Conservation (phyloP, 92 coral and sea anemone species). For the Pocillopora grandis region DNA sequence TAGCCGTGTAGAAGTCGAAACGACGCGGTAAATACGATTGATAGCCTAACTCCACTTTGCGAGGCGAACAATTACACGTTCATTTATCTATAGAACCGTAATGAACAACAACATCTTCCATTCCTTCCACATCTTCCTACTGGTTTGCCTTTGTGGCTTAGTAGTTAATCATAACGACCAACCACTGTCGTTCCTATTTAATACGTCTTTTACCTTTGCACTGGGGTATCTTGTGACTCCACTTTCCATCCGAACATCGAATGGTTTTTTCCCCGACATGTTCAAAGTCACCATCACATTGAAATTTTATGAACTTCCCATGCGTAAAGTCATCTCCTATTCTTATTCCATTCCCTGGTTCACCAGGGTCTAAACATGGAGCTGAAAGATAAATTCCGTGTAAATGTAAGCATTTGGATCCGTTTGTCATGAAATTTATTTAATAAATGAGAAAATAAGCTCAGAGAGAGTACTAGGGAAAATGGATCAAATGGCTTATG, state of each 20-base stretch:
- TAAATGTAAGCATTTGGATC: too few species aligned
- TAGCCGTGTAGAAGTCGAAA: too few species aligned
- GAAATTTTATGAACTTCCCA: conserved; percentile 23
- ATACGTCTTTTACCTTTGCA: conserved; percentile 42
- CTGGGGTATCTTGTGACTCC: conserved; percentile 40
- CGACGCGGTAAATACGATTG: too few species aligned
- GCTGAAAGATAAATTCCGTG: neutral
- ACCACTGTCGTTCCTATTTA: neutral
- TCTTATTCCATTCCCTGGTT: conserved; percentile 20
- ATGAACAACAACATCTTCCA: too few species aligned
- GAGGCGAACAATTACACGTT: too few species aligned
- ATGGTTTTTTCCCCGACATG: conserved; percentile 29
- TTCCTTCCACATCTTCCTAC: neutral
- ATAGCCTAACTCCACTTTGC: too few species aligned
- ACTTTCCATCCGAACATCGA: conserved; percentile 46
- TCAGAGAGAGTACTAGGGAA: too few species aligned
- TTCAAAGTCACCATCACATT: conserved; percentile 16
- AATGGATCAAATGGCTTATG: too few species aligned
- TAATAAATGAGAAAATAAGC: too few species aligned
- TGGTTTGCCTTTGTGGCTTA: neutral
- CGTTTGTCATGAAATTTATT: too few species aligned
- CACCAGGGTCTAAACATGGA: conserved; percentile 16
- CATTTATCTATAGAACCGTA: too few species aligned
- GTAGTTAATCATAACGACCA: neutral
- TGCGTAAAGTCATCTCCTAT: conserved; percentile 26